Evolutionary conservation across 2,113 vertebrate genomes (phyloP).

Genomic region (Lophura nycthemera): DNA sequence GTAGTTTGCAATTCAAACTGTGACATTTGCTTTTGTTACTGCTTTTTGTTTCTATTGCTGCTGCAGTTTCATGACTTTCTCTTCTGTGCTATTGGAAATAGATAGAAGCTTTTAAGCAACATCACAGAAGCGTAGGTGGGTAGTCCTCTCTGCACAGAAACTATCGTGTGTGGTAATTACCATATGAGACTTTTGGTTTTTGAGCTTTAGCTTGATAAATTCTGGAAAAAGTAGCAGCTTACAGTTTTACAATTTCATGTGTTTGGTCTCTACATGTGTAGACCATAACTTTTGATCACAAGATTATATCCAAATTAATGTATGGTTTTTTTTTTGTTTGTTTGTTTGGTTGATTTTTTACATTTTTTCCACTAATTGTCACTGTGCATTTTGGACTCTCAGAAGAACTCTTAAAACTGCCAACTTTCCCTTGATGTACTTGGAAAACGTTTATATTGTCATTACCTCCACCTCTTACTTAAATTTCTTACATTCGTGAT

Average conservation of each 20-base stretch:
- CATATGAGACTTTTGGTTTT: not conserved
- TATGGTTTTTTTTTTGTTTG: no score
- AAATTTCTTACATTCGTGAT: not conserved
- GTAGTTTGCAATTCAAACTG: constrained; percentile 35
- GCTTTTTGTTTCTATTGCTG: not conserved
- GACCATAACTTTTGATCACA: not conserved
- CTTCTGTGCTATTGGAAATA: not conserved
- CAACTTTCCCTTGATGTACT: not conserved
- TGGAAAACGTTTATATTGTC: not conserved
- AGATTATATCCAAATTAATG: not conserved
- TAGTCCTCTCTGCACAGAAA: not conserved
- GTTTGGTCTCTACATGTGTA: not conserved
- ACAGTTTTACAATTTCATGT: not conserved
- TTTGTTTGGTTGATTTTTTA: no score
- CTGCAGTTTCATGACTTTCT: not conserved
- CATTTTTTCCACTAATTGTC: not conserved
- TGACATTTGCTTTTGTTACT: constrained; percentile 1
- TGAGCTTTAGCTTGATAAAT: not conserved
- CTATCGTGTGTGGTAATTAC: not conserved
- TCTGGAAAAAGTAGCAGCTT: not conserved
- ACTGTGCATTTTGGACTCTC: not conserved
- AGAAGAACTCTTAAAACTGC: not conserved
- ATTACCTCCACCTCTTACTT: not conserved
- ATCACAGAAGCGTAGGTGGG: accelerated
- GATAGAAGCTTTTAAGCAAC: not conserved